Evolutionary conservation across 2,113 vertebrate species (phyloP).

Genomic region (Cepphus grylle): DNA sequence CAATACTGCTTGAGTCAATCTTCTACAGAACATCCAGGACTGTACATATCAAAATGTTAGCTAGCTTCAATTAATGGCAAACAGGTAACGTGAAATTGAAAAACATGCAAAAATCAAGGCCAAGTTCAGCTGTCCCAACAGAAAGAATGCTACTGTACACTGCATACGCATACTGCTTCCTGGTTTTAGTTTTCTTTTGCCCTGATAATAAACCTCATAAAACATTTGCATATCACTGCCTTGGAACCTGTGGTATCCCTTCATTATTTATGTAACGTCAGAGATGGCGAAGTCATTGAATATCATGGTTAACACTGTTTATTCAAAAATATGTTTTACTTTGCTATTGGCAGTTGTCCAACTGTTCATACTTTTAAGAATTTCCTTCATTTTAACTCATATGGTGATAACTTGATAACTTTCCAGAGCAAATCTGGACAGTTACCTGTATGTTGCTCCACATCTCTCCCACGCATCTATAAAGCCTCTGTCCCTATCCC

Average conservation of each 20-base stretch:
- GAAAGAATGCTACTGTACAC: neutral
- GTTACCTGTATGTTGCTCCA: rapidly evolving
- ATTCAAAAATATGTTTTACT: neutral
- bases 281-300: neutral
- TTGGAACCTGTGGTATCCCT: neutral
- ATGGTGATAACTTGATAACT: neutral
- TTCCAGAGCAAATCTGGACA: neutral
- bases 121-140: neutral
- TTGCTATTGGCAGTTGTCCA: neutral
- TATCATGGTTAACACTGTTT: neutral
- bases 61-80: neutral
- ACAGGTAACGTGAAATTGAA: neutral
- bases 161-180: neutral
- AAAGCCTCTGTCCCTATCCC: neutral
- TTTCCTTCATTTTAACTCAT: neutral
- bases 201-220: neutral
- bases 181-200: neutral
- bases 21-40: neutral
- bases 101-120: neutral
- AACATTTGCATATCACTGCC: neutral
- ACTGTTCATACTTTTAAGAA: neutral
- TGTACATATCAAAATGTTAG: neutral
- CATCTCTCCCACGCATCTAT: neutral
- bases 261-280: neutral
- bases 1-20: neutral